Evolutionary conservation across 2,113 vertebrate genomes (phyloP).

Genomic region (Irena cyanogastra): DNA sequence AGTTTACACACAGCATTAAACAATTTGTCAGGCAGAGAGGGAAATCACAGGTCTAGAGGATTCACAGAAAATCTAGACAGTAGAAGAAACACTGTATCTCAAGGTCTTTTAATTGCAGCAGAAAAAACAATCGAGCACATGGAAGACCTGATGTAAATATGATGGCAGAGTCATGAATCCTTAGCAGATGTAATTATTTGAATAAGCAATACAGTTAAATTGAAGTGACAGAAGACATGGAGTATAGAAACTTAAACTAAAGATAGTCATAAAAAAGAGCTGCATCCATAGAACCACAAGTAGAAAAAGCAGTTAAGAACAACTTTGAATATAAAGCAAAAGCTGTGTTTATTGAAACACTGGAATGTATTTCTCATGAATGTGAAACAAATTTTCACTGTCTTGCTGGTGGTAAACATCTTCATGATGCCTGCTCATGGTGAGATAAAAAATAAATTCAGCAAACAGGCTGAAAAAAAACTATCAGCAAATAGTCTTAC

Average conservation of each 20-base stretch:
- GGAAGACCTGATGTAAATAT: not conserved
- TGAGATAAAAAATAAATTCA: not conserved
- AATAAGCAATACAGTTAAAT: not conserved
- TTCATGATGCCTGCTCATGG: not conserved
- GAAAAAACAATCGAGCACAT: not conserved
- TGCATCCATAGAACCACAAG: not conserved
- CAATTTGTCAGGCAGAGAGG: not conserved
- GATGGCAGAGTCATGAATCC: not conserved
- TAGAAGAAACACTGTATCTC: not conserved
- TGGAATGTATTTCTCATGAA: not conserved
- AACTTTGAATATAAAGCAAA: not conserved
- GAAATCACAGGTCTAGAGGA: not conserved
- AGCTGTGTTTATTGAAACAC: not conserved
- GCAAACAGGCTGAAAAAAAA: not conserved
- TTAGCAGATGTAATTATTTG: not conserved
- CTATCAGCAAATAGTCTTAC: not conserved
- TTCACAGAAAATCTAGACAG: not conserved
- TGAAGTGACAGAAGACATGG: not conserved
- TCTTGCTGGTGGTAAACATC: not conserved
- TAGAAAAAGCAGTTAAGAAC: not conserved
- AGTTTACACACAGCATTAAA: not conserved
- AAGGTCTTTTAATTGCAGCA: not conserved
- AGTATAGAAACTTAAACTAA: not conserved
- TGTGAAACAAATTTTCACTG: not conserved
- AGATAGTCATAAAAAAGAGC: not conserved